Evolutionary conservation across 2,888 invertebrate species (phyloP).

Genomic region (Schizotus pectinicornis): DNA sequence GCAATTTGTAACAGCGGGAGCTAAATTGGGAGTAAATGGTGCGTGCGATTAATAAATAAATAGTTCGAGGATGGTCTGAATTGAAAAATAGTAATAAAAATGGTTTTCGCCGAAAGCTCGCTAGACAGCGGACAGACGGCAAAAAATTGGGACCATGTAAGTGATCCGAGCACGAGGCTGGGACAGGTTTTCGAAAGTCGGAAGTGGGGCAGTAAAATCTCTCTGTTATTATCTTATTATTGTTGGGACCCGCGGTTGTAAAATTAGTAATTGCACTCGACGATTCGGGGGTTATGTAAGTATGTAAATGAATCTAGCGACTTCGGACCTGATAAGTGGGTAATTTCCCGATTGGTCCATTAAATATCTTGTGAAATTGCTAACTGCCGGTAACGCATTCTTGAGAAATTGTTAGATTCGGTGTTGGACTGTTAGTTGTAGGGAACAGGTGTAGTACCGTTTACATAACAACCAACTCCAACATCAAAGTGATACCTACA

Average conservation of each 20-base stretch:
- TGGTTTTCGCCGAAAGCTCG: slow-evolving; percentile 7
- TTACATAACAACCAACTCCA: slow-evolving; percentile 9
- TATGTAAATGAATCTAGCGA: slow-evolving; percentile 20
- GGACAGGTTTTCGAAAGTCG: slow-evolving; percentile 16
- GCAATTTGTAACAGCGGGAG: background rate
- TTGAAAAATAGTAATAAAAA: too few relatives aligned
- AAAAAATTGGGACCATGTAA: background rate
- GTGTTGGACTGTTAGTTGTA: slow-evolving; percentile 4
- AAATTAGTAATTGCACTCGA: background rate
- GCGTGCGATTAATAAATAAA: too few relatives aligned
- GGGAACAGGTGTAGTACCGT: slow-evolving; percentile 18
- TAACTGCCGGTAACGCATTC: slow-evolving; percentile 12
- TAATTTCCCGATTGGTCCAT: slow-evolving; percentile 12
- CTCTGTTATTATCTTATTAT: background rate
- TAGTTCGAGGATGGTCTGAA: too few relatives aligned
- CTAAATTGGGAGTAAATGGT: too few relatives aligned
- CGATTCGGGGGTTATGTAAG: slow-evolving; percentile 17
- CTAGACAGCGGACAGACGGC: slow-evolving; percentile 13
- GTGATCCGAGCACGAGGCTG: background rate
- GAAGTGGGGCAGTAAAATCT: slow-evolving; percentile 9
- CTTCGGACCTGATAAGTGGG: slow-evolving; percentile 11
- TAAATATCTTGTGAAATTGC: slow-evolving; percentile 5
- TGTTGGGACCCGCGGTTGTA: background rate
- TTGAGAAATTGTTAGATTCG: slow-evolving; percentile 15
- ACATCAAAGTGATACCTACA: slow-evolving; percentile 7